Percentiles rank a stretch among this genome's conserved stretches.
Evolutionary conservation across 2,113 vertebrate species (phyloP).

Genomic region (Morone chrysops): DNA sequence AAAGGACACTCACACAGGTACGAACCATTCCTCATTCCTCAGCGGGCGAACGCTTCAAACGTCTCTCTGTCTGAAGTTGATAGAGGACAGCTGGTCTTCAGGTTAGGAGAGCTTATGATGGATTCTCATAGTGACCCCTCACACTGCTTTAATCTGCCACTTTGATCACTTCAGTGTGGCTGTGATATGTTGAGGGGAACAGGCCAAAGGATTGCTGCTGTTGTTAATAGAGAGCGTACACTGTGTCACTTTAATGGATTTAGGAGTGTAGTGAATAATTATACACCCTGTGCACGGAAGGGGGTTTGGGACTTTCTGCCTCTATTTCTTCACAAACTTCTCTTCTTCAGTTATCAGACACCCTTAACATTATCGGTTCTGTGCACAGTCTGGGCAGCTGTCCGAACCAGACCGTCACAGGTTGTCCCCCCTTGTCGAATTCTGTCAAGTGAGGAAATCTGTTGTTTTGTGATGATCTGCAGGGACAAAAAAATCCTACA

Average conservation of each 20-base stretch:
- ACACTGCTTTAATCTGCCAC: slow-evolving; percentile 9
- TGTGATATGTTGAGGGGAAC: not conserved
- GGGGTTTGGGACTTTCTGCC: not conserved
- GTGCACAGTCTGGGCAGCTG: not conserved
- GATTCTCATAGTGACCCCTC: not conserved
- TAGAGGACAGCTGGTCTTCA: not conserved
- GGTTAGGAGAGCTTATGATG: not conserved
- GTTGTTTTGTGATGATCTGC: slow-evolving; percentile 1
- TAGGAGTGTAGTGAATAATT: too few relatives aligned
- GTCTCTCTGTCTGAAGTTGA: not conserved
- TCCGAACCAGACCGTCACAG: slow-evolving; percentile 3
- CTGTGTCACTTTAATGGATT: not conserved
- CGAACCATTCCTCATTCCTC: not conserved
- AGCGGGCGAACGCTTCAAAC: not conserved
- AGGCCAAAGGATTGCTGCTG: not conserved
- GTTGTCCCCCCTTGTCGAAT: not conserved
- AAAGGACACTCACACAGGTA: not conserved
- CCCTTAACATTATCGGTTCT: not conserved
- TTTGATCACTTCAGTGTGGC: not conserved
- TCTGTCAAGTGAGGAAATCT: slow-evolving; percentile 13
- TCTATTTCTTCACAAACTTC: not conserved
- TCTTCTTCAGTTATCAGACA: not conserved
- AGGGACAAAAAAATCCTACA: not conserved
- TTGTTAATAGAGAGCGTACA: not conserved
- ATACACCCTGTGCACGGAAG: not conserved